Conservation (phyloP, 2,113 vertebrate genomes). For the Catharus minimus region DNA sequence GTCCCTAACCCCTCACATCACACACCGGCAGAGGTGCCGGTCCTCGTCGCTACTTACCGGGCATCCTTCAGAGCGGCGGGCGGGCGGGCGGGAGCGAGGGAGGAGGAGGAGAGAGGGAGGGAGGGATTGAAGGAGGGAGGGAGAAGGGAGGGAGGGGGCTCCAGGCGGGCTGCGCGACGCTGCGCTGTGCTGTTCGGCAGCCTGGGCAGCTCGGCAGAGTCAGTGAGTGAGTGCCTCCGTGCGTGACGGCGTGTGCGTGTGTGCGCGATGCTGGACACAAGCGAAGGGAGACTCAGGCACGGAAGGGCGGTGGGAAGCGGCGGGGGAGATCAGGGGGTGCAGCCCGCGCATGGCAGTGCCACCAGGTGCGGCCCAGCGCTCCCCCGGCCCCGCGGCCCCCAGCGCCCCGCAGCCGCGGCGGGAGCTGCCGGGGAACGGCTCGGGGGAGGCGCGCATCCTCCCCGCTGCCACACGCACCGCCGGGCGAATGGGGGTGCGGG, state of each 20-base stretch:
- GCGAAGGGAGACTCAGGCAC: background rate
- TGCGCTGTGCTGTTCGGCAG: background rate
- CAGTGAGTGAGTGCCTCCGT: background rate
- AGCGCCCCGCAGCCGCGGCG: background rate
- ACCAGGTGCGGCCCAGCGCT: constrained; percentile 68
- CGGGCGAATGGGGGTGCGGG: background rate
- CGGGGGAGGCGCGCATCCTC: background rate
- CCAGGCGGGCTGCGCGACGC: background rate
- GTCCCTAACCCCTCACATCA: background rate
- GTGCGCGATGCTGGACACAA: background rate
- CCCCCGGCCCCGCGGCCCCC: background rate
- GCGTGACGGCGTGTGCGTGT: background rate
- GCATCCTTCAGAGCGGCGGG: background rate
- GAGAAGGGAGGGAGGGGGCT: background rate
- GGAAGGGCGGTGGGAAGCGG: background rate
- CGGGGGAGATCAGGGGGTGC: constrained; percentile 56
- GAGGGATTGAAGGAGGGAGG: background rate
- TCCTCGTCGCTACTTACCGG: constrained; percentile 2
- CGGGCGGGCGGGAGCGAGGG: background rate
- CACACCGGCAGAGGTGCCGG: background rate
- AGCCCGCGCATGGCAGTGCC: constrained; percentile 47
- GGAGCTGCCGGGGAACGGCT: background rate
- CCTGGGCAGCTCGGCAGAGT: background rate
- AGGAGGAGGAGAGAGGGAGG: background rate
- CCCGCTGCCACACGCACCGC: background rate